A percentile compares a stretch with the other conserved stretches of the same genome.
These are phyloP conservation scores for Fukomys damarensis DNA, from an alignment of 2,113 vertebrate genomes.

Conservation along the genomic window DNA sequence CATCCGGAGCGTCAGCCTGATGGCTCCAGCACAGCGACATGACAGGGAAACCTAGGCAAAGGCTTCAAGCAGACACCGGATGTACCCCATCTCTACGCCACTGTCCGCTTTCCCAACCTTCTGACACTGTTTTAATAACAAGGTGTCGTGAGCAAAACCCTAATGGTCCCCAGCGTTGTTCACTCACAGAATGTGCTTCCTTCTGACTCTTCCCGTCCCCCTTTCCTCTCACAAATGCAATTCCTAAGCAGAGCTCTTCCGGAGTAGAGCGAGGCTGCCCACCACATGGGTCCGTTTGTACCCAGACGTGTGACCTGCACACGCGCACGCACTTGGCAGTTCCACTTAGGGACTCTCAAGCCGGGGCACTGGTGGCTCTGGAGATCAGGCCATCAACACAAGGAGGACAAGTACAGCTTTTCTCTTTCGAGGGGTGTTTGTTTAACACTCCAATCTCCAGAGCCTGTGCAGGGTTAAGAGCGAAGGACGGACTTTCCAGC, in stretches of 20 bases:
- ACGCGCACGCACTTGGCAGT: background rate
- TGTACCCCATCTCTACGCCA: background rate
- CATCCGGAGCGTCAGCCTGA: accelerated
- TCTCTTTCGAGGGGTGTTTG: background rate
- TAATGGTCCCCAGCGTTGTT: accelerated
- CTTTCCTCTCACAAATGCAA: background rate
- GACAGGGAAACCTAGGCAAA: accelerated
- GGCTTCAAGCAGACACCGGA: accelerated
- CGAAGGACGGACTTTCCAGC: background rate
- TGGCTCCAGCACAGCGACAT: accelerated
- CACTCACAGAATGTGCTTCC: accelerated
- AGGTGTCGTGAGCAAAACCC: accelerated
- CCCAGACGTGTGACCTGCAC: accelerated
- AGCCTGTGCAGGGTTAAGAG: background rate
- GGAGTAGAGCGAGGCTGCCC: background rate
- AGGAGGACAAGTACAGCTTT: background rate
- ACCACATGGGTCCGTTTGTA: accelerated
- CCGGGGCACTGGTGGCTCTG: background rate
- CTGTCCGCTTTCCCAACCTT: background rate
- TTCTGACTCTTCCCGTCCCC: accelerated
- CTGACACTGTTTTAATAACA: accelerated
- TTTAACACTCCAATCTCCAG: background rate
- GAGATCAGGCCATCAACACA: background rate
- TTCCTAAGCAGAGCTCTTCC: background rate
- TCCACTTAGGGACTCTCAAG: background rate